Evolutionary conservation across 2,113 vertebrate genomes (phyloP), one percentile per base, ranked within the genome.

Genomic region (Lutjanus erythropterus): DNA sequence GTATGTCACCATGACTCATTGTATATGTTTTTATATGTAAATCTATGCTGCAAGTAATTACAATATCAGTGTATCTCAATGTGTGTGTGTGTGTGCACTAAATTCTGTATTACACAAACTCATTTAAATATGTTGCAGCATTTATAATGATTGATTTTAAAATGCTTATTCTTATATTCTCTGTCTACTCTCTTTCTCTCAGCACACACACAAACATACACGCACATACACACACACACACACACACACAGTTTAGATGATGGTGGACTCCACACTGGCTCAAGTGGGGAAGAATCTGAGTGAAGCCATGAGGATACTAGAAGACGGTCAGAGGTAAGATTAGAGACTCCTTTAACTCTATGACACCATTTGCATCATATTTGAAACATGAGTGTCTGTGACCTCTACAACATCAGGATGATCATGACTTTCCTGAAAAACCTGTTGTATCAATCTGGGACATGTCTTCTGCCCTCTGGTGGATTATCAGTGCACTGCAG

Each of bases 211-310:
- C 53, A 41, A 21, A 23, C 33, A 37, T 10, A 12, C 49, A 37
- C 66, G 50, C 65, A 68, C 31, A 35, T 16, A 55, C 16, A 58
- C 55, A 58, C 47, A 33, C 19, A 66, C 27, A 66, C 42, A 29
- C 16, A 72, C 29, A 50, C 77, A 77, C 50, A 19, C 23, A 61
- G 52, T 31, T 16, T 27, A 66, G 87, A 92, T 95, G 94, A 95
- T 97, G 96, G 95, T 96, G 23, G 97, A 99, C 84, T 93, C 96
- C 44, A 95, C 95, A 1, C 91, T 99, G 50, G 95, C 94, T 84
- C 96, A 97, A 90, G 97, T 99, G 95, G 97, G 96, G 25, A 97
- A 93, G 80, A 97, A 97, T 88, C 94, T 99, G 88, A 97, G 96
- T 3, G 97, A 99, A 81, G 98, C 97, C 37, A 97, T 99, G 96